Evolutionary conservation across 2,113 vertebrate species (phyloP).

Genomic region (Semicossyphus pulcher): DNA sequence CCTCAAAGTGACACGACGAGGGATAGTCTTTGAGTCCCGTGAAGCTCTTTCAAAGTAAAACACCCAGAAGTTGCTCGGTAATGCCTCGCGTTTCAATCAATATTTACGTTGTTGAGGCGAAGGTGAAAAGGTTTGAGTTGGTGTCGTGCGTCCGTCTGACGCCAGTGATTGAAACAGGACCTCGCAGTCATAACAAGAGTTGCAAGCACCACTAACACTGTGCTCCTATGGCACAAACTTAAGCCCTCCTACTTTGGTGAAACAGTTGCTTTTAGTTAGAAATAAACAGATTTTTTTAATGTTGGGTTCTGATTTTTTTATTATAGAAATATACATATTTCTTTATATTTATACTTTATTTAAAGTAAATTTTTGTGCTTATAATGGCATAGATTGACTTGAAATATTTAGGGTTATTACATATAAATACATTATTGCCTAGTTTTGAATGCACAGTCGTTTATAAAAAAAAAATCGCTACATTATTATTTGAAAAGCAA

Average conservation of each 20-base stretch:
- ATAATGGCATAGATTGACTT: too few relatives aligned
- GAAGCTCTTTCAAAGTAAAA: conserved; percentile 58
- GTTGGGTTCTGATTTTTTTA: fast-evolving
- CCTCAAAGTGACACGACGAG: conserved; percentile 67
- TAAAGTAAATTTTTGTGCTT: too few relatives aligned
- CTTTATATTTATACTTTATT: too few relatives aligned
- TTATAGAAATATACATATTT: too few relatives aligned
- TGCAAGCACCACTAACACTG: conserved; percentile 71
- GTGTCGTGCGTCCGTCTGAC: conserved; percentile 81
- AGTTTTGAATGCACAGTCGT: too few relatives aligned
- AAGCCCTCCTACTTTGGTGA: conserved; percentile 63
- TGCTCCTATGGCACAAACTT: conserved; percentile 49
- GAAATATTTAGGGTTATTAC: too few relatives aligned
- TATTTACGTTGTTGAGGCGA: conserved; percentile 54
- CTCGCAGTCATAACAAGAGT: conserved; percentile 78
- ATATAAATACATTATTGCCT: too few relatives aligned
- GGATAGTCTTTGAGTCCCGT: conserved; percentile 21
- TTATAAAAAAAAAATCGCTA: too few relatives aligned
- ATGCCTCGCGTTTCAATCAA: conserved; percentile 15
- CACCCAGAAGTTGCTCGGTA: not conserved
- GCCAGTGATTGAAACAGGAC: conserved; percentile 87
- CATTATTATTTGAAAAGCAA: conserved; percentile 43
- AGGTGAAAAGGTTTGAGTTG: conserved; percentile 62
- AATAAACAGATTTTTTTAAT: not conserved
- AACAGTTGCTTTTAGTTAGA: conserved; percentile 14